phyloP scores from a whole-genome alignment of 2,797 vertebrate species.

The Karalla daura region DNA sequence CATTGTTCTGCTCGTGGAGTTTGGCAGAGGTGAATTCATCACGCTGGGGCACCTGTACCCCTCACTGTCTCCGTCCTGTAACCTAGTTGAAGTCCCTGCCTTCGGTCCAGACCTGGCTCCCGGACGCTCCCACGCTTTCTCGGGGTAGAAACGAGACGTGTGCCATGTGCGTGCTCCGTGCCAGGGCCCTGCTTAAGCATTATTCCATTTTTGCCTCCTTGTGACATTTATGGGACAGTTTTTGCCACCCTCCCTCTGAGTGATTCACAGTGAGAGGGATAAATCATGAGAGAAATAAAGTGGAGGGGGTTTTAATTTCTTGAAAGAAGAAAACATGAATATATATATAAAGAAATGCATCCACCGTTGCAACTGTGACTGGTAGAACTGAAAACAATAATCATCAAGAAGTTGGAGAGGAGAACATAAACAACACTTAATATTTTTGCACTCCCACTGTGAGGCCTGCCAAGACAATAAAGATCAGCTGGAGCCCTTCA shows the following conservation, averaged over 20 bases:
- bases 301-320: conserved; percentile 46
- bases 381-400: conserved; percentile 67
- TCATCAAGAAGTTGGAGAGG: conserved; percentile 67
- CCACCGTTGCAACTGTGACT: conserved; percentile 58
- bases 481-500: conserved; percentile 70
- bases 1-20: conserved; percentile 32
- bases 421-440: conserved; percentile 79
- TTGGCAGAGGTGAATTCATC: conserved; percentile 49
- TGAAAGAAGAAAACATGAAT: no score
- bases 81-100: conserved; percentile 18
- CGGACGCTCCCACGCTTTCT: conserved; percentile 15
- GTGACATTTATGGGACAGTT: conserved; percentile 31
- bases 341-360: no score
- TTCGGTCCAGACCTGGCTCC: conserved; percentile 27
- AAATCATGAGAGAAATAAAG: conserved; percentile 39
- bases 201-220: conserved; percentile 34
- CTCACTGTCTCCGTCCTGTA: conserved; percentile 16
- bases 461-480: conserved; percentile 73
- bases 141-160: conserved; percentile 17
- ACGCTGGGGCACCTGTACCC: conserved; percentile 45
- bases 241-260: conserved; percentile 13
- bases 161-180: conserved; percentile 2
- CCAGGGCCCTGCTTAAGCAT: conserved; percentile 29
- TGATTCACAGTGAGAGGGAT: conserved; percentile 36
- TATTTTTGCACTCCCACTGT: conserved; percentile 70